Evolutionary conservation across 2,113 vertebrate genomes (phyloP).

Genomic region (Onychostruthus taczanowskii): DNA sequence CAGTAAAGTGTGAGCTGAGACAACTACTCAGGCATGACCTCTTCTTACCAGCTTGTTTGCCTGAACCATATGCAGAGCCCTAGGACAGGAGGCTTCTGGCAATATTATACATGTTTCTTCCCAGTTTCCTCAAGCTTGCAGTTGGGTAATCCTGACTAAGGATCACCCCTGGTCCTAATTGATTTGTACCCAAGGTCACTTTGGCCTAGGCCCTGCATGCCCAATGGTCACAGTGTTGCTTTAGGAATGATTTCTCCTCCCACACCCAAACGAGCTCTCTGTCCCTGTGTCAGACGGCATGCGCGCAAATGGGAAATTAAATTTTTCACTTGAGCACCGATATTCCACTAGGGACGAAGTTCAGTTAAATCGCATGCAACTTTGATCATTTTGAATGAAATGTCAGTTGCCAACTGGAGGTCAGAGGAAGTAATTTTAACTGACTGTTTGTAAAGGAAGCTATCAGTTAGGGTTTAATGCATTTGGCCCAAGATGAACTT

Average conservation of each 20-base stretch:
- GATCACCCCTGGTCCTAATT: background rate
- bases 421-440: slow-evolving; percentile 38
- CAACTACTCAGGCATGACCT: background rate
- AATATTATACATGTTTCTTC: background rate
- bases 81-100: background rate
- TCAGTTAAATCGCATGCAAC: slow-evolving; percentile 1
- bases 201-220: background rate
- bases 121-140: background rate
- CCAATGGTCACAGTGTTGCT: background rate
- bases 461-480: slow-evolving; percentile 26
- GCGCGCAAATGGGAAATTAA: accelerated
- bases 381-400: slow-evolving; percentile 2
- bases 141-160: background rate
- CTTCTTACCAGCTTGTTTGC: background rate
- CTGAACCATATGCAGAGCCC: background rate
- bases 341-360: background rate
- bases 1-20: background rate
- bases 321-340: background rate
- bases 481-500: slow-evolving; percentile 30
- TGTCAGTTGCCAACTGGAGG: background rate
- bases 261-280: background rate
- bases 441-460: slow-evolving; percentile 27
- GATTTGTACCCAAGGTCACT: slow-evolving; percentile 26
- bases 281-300: background rate
- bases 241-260: slow-evolving; percentile 23